Evolutionary conservation across 2,888 invertebrate genomes (phyloP).

Genomic region (Leucozona laternaria): DNA sequence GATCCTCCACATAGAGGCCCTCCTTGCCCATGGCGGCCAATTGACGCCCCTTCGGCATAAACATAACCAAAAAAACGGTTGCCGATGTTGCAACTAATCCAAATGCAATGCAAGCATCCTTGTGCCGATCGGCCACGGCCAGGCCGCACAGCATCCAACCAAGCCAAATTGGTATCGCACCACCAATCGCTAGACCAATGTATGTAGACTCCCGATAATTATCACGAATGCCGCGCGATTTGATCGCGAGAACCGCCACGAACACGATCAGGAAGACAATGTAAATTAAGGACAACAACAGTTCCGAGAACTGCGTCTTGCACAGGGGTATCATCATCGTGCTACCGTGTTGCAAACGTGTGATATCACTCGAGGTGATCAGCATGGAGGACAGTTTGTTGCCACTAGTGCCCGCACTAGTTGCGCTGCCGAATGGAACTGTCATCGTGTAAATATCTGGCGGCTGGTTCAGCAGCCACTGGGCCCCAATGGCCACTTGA

Average conservation of each 20-base stretch:
- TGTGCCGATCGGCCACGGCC: conserved; percentile 90
- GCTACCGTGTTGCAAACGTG: conserved; percentile 79
- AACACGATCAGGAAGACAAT: conserved; percentile 93
- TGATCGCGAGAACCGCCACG: conserved; percentile 92
- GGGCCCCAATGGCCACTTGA: conserved; percentile 92
- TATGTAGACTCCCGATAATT: conserved; percentile 97
- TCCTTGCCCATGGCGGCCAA: conserved; percentile 96
- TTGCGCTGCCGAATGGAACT: conserved; percentile 80
- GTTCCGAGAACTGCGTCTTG: conserved; percentile 88
- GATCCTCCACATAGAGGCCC: conserved; percentile 91
- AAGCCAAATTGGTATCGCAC: conserved; percentile 93
- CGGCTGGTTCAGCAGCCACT: conserved; percentile 93
- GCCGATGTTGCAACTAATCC: conserved; percentile 93
- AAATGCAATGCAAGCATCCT: conserved; percentile 95
- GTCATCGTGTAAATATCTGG: conserved; percentile 86
- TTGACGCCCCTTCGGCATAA: conserved; percentile 96
- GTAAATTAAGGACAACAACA: conserved; percentile 91
- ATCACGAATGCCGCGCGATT: conserved; percentile 94
- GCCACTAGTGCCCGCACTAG: conserved; percentile 54
- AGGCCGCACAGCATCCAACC: conserved; percentile 93
- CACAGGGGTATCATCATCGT: conserved; percentile 85
- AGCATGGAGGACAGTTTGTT: conserved; percentile 74
- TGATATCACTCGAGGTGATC: conserved; percentile 78
- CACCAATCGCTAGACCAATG: conserved; percentile 94
- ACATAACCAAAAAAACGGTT: conserved; percentile 96